These are phyloP conservation scores for Aplysia californica DNA, from an alignment of 1,140 invertebrate genomes.

Conservation along the genomic window DNA sequence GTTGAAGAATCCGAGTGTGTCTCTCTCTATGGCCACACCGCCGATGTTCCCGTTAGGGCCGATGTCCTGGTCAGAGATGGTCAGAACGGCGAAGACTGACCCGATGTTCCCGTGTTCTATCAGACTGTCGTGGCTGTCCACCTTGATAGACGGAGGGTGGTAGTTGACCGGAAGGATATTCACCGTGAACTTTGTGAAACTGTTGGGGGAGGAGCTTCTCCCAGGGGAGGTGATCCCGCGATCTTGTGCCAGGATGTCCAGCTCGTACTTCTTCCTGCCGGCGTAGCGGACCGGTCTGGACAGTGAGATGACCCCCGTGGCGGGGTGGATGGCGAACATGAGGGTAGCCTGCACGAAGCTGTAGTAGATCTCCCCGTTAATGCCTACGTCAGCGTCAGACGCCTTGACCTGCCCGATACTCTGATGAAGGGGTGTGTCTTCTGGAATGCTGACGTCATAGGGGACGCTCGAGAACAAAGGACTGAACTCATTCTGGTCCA, in stretches of 20 bases:
- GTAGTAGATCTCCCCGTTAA: constrained; percentile 97
- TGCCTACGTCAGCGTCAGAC: constrained; percentile 92
- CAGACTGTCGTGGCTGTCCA: constrained; percentile 80
- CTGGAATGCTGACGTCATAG: constrained; percentile 88
- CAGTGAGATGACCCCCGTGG: constrained; percentile 87
- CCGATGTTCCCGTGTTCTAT: constrained; percentile 75
- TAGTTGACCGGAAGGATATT: constrained; percentile 88
- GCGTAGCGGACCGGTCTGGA: constrained; percentile 76
- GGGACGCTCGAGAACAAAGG: constrained; percentile 89
- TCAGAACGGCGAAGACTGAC: constrained; percentile 83
- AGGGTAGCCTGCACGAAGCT: constrained; percentile 86
- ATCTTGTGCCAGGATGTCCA: constrained; percentile 86
- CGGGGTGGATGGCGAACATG: constrained; percentile 91
- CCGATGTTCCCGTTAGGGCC: constrained; percentile 87
- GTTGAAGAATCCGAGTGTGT: constrained; percentile 85
- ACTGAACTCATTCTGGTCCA: constrained; percentile 92
- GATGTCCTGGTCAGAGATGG: constrained; percentile 83
- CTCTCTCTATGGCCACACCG: constrained; percentile 84
- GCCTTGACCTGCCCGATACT: constrained; percentile 75
- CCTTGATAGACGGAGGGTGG: constrained; percentile 84
- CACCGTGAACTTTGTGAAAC: constrained; percentile 81
- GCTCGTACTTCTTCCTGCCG: constrained; percentile 71
- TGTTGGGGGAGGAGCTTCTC: constrained; percentile 68
- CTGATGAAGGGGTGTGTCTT: constrained; percentile 86
- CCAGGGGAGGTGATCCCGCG: constrained; percentile 75